Base-by-base conservation (phyloP, 1,140 invertebrate species). In the Diorhabda sublineata region DNA sequence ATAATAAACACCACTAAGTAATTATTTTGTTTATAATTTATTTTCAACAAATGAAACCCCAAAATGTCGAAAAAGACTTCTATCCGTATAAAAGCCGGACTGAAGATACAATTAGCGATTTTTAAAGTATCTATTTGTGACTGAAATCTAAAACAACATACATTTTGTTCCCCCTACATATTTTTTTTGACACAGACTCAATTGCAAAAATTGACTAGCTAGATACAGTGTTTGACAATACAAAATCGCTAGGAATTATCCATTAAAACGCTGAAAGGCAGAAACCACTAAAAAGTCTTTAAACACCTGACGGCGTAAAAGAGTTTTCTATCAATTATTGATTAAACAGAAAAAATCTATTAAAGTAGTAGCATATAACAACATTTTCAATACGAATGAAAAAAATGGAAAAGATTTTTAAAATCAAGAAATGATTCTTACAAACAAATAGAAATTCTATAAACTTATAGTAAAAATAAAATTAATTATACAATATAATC, bases 151-250 rank as follows among this genome's bases (percentile, higher is more conserved):
- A 52, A 52, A 52, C 6, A 52, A 52, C 47, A 52, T 8, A 52
- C n/a, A n/a, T 52, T 52, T 52, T 52, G 6, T 52, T 52, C 47
- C 47, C 47, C 47, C 47, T 52, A 52, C 6, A 8, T 52, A 52
- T 26, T 26, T 26, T 11, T 52, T 52, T 52, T 52, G 47, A 52
- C 47, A 52, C 47, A 52, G 6, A 52, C 47, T 52, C 47, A 52
- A 52, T 52, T 52, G 47, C 47, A 52, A 52, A 52, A 52, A 52
- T 52, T 52, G 47, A 52, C 47, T 52, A 52, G 47, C 47, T 52
- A 52, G 47, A 52, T 52, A 52, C n/a, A 52, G 47, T 52, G 47
- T 52, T 52, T 52, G 6, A 52, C 6, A 52, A 52, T 52, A 52
- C 6, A 52, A 52, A 52, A 52, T 52, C 47, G 47, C 47, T 8